These are phyloP conservation scores for Masticophis lateralis DNA, from an alignment of 2,797 vertebrate species.

Conservation along the genomic window DNA sequence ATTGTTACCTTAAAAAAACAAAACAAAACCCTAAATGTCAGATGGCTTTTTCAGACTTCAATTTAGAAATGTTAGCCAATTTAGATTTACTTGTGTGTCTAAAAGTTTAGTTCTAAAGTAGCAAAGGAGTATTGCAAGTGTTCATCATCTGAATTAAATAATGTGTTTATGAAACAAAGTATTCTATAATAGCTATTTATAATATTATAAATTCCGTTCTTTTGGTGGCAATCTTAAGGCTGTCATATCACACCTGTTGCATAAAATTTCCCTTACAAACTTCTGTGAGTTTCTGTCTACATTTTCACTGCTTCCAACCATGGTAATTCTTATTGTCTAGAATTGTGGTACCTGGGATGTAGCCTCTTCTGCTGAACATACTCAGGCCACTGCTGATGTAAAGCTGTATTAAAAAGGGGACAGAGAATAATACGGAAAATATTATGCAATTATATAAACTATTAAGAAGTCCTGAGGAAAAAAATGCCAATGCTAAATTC, in stretches of 20 bases:
- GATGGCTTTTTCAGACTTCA: conserved; percentile 26
- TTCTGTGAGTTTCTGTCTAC: background rate
- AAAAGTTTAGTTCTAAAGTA: conserved; percentile 23
- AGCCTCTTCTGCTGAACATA: conserved; percentile 33
- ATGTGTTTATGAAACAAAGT: background rate
- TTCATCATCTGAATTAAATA: background rate
- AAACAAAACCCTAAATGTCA: conserved; percentile 43
- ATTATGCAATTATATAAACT: conserved; percentile 15
- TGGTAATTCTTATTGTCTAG: conserved; percentile 20
- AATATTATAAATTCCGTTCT: background rate
- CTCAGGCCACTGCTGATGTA: conserved; percentile 39
- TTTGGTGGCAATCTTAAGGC: background rate
- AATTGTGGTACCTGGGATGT: conserved; percentile 24
- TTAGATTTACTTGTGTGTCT: conserved; percentile 15
- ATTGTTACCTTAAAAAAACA: conserved; percentile 53
- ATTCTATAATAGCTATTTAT: background rate
- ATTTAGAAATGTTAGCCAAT: conserved; percentile 36
- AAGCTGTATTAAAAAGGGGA: conserved; percentile 39
- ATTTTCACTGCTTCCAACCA: background rate
- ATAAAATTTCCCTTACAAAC: conserved; percentile 14
- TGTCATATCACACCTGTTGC: background rate
- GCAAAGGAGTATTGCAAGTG: background rate
- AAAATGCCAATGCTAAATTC: conserved; percentile 1
- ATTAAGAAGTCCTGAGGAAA: conserved; percentile 23
- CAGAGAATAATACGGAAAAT: conserved; percentile 37